Conservation (phyloP, 2,888 invertebrate genomes). For the Helobdella robusta region DNA sequence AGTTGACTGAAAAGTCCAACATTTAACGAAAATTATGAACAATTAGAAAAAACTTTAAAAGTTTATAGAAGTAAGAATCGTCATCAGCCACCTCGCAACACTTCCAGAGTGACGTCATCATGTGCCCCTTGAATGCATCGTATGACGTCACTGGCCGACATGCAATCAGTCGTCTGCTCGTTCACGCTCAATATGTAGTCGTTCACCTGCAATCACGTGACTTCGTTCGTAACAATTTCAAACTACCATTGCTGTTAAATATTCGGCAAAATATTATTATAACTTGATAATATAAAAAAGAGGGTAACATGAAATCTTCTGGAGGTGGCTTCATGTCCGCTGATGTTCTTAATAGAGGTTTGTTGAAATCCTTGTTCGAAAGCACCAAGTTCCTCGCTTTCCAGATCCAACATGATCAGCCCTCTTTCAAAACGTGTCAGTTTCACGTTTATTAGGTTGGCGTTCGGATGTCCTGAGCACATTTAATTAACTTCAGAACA, state of each 20-base stretch:
- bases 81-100: constrained; percentile 33
- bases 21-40: too few species aligned
- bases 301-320: not conserved
- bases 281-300: too few species aligned
- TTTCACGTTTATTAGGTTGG: not conserved
- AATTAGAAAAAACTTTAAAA: constrained; percentile 1
- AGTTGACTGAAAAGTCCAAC: too few species aligned
- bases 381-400: constrained; percentile 2
- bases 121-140: constrained; percentile 39
- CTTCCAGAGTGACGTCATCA: constrained; percentile 27
- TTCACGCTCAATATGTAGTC: constrained; percentile 48
- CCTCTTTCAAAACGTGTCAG: constrained; percentile 5
- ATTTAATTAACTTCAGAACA: not conserved
- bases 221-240: too few species aligned
- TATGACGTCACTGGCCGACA: constrained; percentile 49
- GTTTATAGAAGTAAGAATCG: not conserved
- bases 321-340: not conserved
- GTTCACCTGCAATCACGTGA: constrained; percentile 39
- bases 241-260: too few species aligned
- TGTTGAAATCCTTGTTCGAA: too few species aligned
- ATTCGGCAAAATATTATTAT: too few species aligned
- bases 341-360: constrained; percentile 9
- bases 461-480: not conserved
- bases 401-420: constrained; percentile 1
- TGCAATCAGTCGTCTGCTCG: constrained; percentile 45